Conservation (phyloP, 2,113 vertebrate genomes). For the Aix galericulata region DNA sequence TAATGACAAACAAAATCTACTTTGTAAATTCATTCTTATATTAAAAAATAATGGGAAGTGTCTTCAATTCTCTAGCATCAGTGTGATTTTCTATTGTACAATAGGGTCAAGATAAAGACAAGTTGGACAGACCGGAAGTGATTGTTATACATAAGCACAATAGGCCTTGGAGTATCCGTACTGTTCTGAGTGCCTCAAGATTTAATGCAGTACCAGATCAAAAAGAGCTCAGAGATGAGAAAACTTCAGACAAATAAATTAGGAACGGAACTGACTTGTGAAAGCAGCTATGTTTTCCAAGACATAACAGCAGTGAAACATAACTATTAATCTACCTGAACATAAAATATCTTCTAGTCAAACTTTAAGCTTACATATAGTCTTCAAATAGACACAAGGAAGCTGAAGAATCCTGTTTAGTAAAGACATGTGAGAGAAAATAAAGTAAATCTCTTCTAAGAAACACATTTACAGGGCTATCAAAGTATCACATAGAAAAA, state of each 20-base stretch:
- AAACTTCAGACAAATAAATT: neutral
- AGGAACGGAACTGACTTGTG: neutral
- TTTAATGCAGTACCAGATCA: neutral
- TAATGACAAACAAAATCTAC: slow-evolving; percentile 2
- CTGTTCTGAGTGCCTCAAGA: neutral
- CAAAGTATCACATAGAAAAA: neutral
- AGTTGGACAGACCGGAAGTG: neutral
- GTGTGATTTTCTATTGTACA: neutral
- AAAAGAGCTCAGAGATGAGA: neutral
- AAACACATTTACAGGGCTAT: neutral
- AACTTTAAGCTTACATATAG: neutral
- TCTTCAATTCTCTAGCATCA: neutral
- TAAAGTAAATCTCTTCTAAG: neutral
- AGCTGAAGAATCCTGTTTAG: neutral
- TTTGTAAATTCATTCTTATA: neutral
- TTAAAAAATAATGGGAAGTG: neutral
- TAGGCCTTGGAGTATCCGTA: neutral
- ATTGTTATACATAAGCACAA: neutral
- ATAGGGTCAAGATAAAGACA: neutral
- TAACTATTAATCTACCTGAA: neutral
- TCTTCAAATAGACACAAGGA: neutral
- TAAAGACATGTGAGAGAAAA: neutral
- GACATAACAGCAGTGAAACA: neutral
- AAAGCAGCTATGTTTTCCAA: neutral
- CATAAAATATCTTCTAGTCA: neutral